A percentile compares a stretch with the other conserved stretches of the same genome.
These are phyloP conservation scores for Apamea crenata DNA, from an alignment of 2,888 invertebrate genomes.

Conservation along the genomic window DNA sequence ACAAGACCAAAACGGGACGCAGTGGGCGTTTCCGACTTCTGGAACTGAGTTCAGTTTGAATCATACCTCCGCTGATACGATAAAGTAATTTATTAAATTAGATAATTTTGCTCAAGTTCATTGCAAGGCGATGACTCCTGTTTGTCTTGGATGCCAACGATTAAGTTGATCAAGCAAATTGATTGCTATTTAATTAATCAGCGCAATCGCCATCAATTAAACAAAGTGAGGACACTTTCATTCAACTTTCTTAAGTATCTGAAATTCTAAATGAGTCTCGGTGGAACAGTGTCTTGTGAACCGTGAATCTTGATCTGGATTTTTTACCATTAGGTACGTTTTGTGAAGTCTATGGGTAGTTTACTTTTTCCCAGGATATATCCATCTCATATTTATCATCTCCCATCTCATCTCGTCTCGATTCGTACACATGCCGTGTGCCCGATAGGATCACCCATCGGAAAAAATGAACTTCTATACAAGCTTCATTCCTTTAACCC, in stretches of 20 bases:
- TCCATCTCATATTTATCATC: background rate
- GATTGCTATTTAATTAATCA: conserved; percentile 23
- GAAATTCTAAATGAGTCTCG: background rate
- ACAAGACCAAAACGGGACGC: conserved; percentile 54
- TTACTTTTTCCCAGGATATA: background rate
- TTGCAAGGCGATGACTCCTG: conserved; percentile 46
- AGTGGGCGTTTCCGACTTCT: conserved; percentile 68
- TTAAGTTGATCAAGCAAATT: conserved; percentile 12
- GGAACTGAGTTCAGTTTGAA: conserved; percentile 55
- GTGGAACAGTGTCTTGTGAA: too few species aligned
- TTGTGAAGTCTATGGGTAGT: background rate
- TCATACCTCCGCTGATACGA: conserved; percentile 56
- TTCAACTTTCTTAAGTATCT: background rate
- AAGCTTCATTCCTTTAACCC: background rate
- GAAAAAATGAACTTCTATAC: background rate
- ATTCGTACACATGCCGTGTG: background rate
- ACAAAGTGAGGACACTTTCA: background rate
- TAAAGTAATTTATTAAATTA: conserved; percentile 54
- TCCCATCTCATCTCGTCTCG: too few species aligned
- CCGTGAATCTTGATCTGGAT: background rate
- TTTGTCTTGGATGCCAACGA: background rate
- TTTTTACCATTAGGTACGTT: background rate
- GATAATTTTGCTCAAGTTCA: conserved; percentile 55
- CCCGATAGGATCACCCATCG: background rate
- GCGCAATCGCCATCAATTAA: background rate